Conservation (phyloP, 2,113 vertebrate genomes). For the Chionis minor region DNA sequence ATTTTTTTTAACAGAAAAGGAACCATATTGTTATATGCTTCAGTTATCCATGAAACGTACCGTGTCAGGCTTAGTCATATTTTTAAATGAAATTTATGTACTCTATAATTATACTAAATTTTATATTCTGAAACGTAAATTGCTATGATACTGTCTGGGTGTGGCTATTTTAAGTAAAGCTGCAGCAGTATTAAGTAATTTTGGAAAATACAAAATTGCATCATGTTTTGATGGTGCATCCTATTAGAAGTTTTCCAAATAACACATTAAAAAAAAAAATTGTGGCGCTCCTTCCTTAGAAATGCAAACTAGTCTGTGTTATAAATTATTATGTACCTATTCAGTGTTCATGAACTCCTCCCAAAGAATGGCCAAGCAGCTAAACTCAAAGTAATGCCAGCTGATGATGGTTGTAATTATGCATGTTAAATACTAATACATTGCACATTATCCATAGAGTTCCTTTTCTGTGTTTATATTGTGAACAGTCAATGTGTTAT, state of each 20-base stretch:
- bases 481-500: background rate
- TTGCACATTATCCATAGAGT: background rate
- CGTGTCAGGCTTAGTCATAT: background rate
- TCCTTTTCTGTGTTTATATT: background rate
- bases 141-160: background rate
- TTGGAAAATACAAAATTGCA: background rate
- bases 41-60: background rate
- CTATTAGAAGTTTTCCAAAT: background rate
- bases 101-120: background rate
- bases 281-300: background rate
- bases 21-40: background rate
- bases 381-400: background rate
- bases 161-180: background rate
- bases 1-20: background rate
- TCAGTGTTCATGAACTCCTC: background rate
- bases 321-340: background rate
- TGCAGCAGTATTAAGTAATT: background rate
- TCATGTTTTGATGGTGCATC: background rate
- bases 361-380: background rate
- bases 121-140: background rate
- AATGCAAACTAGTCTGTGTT: background rate
- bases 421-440: background rate
- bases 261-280: background rate
- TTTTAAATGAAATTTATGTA: background rate
- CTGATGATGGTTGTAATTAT: background rate